phyloP scores from a whole-genome alignment of 1,140 invertebrate species.

The Cyphomyrmex costatus region DNA sequence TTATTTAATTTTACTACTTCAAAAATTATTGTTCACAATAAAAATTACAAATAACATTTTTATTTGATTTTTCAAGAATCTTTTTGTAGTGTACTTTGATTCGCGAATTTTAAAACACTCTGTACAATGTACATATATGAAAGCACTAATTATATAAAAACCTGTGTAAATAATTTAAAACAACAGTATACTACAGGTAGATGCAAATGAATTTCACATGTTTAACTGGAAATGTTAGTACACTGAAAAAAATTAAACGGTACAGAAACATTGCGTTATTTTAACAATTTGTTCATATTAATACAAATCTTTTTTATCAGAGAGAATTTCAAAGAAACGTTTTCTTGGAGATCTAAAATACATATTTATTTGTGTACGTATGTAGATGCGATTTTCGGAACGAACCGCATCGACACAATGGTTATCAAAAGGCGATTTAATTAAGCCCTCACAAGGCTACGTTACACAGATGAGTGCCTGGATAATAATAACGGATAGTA shows the following conservation, averaged over 20 bases:
- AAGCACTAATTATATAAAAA: too few species aligned
- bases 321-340: constrained; percentile 18
- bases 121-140: too few species aligned
- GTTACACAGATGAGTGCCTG: constrained; percentile 14
- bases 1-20: too few species aligned
- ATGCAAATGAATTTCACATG: not conserved
- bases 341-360: not conserved
- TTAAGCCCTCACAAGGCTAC: constrained; percentile 25
- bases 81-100: too few species aligned
- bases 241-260: not conserved
- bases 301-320: not conserved
- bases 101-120: too few species aligned
- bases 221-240: not conserved
- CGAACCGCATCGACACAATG: not conserved
- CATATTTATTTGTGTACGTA: not conserved
- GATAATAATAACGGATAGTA: constrained; percentile 38
- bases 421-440: constrained; percentile 54
- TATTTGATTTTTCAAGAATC: too few species aligned
- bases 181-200: not conserved
- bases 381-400: constrained; percentile 4
- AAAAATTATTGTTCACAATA: too few species aligned
- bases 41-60: too few species aligned
- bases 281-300: not conserved
- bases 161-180: not conserved
- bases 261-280: not conserved